phyloP scores from a whole-genome alignment of 2,888 invertebrate genomes.

The Pardosa pseudoannulata region DNA sequence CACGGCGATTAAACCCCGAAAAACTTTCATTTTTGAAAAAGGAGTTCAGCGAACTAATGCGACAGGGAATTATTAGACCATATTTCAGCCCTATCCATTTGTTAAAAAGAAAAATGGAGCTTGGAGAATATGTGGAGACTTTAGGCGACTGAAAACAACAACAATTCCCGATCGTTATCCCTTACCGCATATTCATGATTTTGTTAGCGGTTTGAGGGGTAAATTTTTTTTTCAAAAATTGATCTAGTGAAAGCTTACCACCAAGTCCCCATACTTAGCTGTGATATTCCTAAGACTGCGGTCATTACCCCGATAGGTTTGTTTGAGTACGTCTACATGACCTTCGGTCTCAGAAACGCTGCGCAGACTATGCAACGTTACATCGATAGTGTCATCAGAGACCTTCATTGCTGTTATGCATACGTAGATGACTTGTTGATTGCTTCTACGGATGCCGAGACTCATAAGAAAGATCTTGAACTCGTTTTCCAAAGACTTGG shows the following conservation, averaged over 20 bases:
- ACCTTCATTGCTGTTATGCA: background rate
- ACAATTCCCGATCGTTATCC: too few relatives aligned
- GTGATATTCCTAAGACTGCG: constrained; percentile 1
- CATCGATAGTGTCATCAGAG: background rate
- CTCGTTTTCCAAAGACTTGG: too few relatives aligned
- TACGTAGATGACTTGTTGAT: constrained; percentile 13
- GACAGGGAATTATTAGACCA: background rate
- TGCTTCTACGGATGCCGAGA: background rate
- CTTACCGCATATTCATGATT: too few relatives aligned
- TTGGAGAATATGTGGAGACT: too few relatives aligned
- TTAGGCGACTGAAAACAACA: too few relatives aligned
- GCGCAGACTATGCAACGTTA: constrained; percentile 10
- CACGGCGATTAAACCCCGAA: background rate
- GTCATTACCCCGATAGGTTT: background rate
- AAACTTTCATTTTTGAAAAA: background rate
- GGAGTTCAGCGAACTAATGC: background rate
- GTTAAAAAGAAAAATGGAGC: too few relatives aligned
- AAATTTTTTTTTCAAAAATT: constrained; percentile 8
- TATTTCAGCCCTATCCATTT: background rate
- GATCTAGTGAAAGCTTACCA: constrained; percentile 1
- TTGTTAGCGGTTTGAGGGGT: too few relatives aligned
- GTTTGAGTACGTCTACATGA: background rate
- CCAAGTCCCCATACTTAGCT: background rate
- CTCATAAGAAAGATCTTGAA: too few relatives aligned
- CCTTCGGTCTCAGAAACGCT: background rate